A percentile compares a stretch with the other conserved stretches of the same genome.
Conservation (phyloP, 2,888 invertebrate genomes). For the Beris morrisii region DNA sequence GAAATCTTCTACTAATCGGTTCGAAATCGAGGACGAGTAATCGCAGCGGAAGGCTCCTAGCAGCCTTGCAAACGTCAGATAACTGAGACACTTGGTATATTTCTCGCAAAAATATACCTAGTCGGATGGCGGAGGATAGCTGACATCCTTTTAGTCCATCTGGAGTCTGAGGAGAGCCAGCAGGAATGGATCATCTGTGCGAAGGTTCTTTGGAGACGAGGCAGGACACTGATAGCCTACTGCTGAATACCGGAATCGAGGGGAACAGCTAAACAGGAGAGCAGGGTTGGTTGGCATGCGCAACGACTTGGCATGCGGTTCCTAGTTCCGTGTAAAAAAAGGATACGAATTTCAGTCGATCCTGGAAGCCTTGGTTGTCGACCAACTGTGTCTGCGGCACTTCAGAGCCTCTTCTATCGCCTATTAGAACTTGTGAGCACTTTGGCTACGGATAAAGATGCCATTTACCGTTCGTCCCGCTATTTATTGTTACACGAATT, state of each 20-base stretch:
- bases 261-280: background rate
- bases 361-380: background rate
- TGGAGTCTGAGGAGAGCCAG: slow-evolving; percentile 22
- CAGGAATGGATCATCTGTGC: slow-evolving; percentile 4
- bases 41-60: slow-evolving; percentile 11
- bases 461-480: too few relatives aligned
- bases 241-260: slow-evolving; percentile 15
- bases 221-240: slow-evolving; percentile 14
- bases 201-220: slow-evolving; percentile 10
- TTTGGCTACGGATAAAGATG: too few relatives aligned
- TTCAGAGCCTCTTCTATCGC: too few relatives aligned
- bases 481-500: too few relatives aligned
- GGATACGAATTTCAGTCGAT: background rate
- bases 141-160: slow-evolving; percentile 13
- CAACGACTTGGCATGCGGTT: slow-evolving; percentile 5
- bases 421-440: too few relatives aligned
- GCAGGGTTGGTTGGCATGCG: slow-evolving; percentile 10
- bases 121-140: slow-evolving; percentile 5
- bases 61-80: slow-evolving; percentile 33
- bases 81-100: slow-evolving; percentile 27
- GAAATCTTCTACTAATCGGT: slow-evolving; percentile 2
- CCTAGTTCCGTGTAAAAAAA: slow-evolving; percentile 3
- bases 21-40: slow-evolving; percentile 8
- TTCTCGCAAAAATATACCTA: slow-evolving; percentile 23
- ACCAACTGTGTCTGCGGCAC: too few relatives aligned